phyloP scores from a whole-genome alignment of 2,113 vertebrate genomes.

The Monopterus albus region DNA sequence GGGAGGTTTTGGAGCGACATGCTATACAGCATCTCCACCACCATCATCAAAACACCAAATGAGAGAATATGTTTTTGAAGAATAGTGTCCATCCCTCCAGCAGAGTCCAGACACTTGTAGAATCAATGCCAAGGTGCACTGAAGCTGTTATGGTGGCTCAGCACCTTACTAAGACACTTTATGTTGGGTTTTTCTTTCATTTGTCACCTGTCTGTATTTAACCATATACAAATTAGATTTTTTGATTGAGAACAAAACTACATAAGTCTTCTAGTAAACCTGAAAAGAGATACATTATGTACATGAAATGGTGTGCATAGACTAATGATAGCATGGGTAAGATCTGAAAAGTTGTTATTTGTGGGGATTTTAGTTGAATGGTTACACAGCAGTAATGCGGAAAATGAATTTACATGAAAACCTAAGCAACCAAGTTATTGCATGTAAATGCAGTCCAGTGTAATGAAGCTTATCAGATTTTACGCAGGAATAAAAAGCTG shows the following conservation, averaged over 20 bases:
- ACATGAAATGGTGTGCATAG: slow-evolving; percentile 75
- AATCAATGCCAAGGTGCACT: no score
- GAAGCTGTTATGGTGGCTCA: no score
- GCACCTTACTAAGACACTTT: no score
- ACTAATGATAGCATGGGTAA: slow-evolving; percentile 36
- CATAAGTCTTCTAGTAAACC: slow-evolving; percentile 72
- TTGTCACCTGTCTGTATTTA: no score
- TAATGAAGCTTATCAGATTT: neutral
- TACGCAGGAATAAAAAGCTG: neutral
- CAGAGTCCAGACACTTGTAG: no score
- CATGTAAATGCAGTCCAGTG: neutral
- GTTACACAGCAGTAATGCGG: neutral
- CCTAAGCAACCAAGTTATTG: no score
- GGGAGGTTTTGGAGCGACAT: no score
- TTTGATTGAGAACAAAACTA: slow-evolving; percentile 76
- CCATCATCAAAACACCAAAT: no score
- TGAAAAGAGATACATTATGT: slow-evolving; percentile 77
- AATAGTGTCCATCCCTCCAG: no score
- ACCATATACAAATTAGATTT: slow-evolving; percentile 74
- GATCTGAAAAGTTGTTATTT: neutral
- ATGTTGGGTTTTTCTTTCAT: no score
- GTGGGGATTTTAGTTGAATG: neutral
- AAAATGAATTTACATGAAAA: slow-evolving; percentile 3
- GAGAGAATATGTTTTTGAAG: no score
- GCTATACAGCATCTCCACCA: no score